Percentiles rank a stretch among this genome's conserved stretches.
These are phyloP conservation scores for Fringilla coelebs DNA, from an alignment of 2,797 vertebrate species.

Conservation along the genomic window DNA sequence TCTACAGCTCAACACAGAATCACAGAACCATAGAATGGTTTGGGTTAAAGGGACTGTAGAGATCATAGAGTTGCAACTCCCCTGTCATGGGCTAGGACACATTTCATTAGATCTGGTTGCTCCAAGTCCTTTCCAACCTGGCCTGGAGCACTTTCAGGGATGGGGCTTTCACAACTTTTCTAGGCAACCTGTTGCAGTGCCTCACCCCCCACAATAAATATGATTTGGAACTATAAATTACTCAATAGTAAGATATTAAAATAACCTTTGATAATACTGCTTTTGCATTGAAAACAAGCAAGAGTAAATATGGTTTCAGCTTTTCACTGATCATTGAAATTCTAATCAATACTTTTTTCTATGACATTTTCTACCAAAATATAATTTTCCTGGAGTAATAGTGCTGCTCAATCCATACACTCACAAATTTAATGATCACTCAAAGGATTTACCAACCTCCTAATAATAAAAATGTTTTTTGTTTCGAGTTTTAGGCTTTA, in stretches of 20 bases:
- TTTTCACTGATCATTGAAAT: not conserved
- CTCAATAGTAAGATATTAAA: not conserved
- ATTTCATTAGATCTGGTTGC: not conserved
- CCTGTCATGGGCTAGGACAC: too few species aligned
- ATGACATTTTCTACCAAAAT: not conserved
- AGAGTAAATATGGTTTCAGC: not conserved
- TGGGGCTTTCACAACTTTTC: not conserved
- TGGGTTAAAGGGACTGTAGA: not conserved
- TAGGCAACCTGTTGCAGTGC: too few species aligned
- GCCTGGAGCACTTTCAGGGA: not conserved
- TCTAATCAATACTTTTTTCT: not conserved
- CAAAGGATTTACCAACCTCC: not conserved
- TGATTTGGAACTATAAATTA: not conserved
- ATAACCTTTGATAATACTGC: not conserved
- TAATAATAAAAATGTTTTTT: not conserved
- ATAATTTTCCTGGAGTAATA: not conserved
- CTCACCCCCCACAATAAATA: not conserved
- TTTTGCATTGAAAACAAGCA: not conserved
- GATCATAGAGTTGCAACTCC: fast-evolving
- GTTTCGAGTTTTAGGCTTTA: not conserved
- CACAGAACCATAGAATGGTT: not conserved
- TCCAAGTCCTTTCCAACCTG: not conserved
- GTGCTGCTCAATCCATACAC: not conserved
- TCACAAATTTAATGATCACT: not conserved
- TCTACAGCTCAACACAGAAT: not conserved